Percentiles rank a stretch among this genome's conserved stretches.
These are phyloP conservation scores for Cryptocephalus moraei DNA, from an alignment of 2,888 invertebrate genomes.

Conservation along the genomic window DNA sequence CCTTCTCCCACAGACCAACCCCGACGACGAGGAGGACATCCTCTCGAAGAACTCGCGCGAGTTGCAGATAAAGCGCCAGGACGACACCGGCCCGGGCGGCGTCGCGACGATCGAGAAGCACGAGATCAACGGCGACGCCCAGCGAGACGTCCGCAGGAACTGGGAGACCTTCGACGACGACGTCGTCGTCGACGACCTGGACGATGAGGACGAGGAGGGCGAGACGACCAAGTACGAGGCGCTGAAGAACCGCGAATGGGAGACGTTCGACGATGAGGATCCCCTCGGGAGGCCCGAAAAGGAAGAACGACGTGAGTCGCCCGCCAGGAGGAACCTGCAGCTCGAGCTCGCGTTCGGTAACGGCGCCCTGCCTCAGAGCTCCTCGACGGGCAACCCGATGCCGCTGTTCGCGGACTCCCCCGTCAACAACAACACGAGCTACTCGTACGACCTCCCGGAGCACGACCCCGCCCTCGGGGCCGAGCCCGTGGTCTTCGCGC, in stretches of 20 bases:
- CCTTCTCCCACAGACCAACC: conserved; percentile 17
- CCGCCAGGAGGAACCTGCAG: conserved; percentile 9
- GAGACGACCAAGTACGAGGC: conserved; percentile 13
- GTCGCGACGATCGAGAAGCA: conserved; percentile 18
- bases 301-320: no score
- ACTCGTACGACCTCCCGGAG: conserved; percentile 29
- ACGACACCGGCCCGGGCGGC: conserved; percentile 15
- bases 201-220: conserved; percentile 13
- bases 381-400: conserved; percentile 31
- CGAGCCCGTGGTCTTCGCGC: conserved; percentile 24
- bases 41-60: conserved; percentile 37
- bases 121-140: conserved; percentile 8
- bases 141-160: conserved; percentile 3
- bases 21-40: conserved; percentile 45
- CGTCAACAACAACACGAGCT: conserved; percentile 37
- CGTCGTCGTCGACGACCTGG: conserved; percentile 13
- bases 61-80: conserved; percentile 26
- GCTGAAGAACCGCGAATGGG: conserved; percentile 20
- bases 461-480: conserved; percentile 5
- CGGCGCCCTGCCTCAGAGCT: background rate
- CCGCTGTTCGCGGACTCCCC: conserved; percentile 48
- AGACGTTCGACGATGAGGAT: conserved; percentile 19
- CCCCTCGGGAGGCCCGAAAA: conserved; percentile 1
- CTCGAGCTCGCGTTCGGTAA: conserved; percentile 17
- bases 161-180: conserved; percentile 28